Evolutionary conservation across 2,797 vertebrate species (phyloP).

Genomic region (Anguilla pacifica): DNA sequence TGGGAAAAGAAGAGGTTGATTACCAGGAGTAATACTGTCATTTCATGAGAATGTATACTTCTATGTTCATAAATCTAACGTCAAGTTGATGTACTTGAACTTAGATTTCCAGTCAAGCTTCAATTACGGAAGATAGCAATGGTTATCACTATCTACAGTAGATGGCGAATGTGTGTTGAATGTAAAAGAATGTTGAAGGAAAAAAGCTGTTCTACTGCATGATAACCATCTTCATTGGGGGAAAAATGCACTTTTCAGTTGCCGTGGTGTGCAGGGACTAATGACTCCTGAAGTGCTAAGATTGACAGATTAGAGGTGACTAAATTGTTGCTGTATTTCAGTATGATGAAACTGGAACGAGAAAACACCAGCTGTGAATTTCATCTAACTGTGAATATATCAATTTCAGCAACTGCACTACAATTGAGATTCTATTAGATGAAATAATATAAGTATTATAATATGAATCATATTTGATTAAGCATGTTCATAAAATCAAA

Average conservation of each 20-base stretch:
- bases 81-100: not conserved
- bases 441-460: not conserved
- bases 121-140: not conserved
- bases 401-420: not conserved
- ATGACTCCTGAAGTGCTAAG: conserved; percentile 6
- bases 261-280: not conserved
- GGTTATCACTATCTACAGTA: not conserved
- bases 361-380: not conserved
- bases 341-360: not conserved
- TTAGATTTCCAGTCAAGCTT: not conserved
- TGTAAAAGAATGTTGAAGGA: not conserved
- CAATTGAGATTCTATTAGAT: not conserved
- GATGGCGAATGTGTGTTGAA: not conserved
- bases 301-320: not conserved
- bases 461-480: not conserved
- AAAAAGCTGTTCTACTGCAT: not conserved
- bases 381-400: not conserved
- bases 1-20: not conserved
- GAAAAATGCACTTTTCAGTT: not conserved
- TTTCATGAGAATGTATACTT: not conserved
- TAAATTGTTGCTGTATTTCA: not conserved
- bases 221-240: not conserved
- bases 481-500: not conserved
- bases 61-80: not conserved
- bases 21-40: not conserved